Base-by-base conservation (phyloP, 2,797 vertebrate genomes). In the Anomalospiza imberbis region DNA sequence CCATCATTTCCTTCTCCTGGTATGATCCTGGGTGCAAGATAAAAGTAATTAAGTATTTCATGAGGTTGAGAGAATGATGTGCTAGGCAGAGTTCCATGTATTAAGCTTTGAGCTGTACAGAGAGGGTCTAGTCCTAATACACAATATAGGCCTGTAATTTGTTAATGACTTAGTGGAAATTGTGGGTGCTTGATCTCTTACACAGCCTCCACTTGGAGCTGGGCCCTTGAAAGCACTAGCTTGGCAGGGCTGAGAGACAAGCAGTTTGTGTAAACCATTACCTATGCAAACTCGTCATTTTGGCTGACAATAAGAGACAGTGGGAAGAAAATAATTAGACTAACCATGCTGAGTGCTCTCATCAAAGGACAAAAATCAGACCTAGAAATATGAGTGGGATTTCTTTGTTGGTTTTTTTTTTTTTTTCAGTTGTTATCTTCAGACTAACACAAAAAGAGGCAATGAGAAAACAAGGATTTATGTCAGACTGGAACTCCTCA, bases 271-370 rank as follows among this genome's bases (percentile, higher is more conserved):
- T 70, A 90, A 94, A 76, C n/a, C 44, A 85, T 92, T 91, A 71
- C 29, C 82, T 87, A 91, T 7, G 8, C 57, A 96, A 96, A 82
- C 53, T 85, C 70, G 14, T 95, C 93, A 91, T 96, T 93, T 94
- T 70, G 63, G 21, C 76, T 94, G 89, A 73, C 48, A 87, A 34
- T 63, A 45, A 89, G 57, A 94, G 80, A 71, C 86, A 79, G 62
- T 76, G 50, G 91, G 80, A 96, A 96, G 92, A 91, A 97, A 96
- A 97, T 96, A 93, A 96, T 96, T 95, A 95, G 72, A 77, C 47
- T 95, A 75, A 42, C 42, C 83, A 72, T 48, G 79, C 93, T 94
- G 73, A 48, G 85, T 72, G 24, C 83, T 61, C 76, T 95, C 85
- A 89, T 94, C 72, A 86, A 91, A 96, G 72, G 48, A 53, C 92